A percentile compares a stretch with the other conserved stretches of the same genome.
phyloP scores from a whole-genome alignment of 2,797 vertebrate genomes.

The Momotus momota region DNA sequence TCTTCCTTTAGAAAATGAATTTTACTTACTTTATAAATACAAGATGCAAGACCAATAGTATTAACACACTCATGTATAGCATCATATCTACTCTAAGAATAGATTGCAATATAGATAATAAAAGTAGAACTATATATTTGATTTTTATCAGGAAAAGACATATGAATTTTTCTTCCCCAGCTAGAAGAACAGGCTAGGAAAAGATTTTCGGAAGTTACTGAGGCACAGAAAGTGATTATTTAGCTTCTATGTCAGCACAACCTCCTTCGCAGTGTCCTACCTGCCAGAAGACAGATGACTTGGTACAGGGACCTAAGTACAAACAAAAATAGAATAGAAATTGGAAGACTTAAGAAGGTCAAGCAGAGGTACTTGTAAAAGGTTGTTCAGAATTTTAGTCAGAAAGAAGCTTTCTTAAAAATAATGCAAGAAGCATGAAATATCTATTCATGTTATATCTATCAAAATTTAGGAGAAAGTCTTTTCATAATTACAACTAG shows the following conservation, averaged over 20 bases:
- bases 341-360: conserved; percentile 57
- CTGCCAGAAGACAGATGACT: conserved; percentile 65
- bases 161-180: neutral
- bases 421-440: neutral
- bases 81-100: neutral
- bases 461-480: neutral
- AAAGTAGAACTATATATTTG: neutral
- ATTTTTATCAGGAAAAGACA: conserved; percentile 20
- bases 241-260: conserved; percentile 68
- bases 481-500: neutral
- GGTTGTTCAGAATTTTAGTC: neutral
- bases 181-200: conserved; percentile 11
- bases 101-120: neutral
- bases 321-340: conserved; percentile 65
- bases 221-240: conserved; percentile 65
- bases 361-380: neutral
- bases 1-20: neutral
- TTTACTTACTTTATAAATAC: neutral
- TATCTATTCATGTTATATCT: neutral
- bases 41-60: neutral
- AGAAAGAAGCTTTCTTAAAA: conserved; percentile 5
- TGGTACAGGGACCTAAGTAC: conserved; percentile 17
- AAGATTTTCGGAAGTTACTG: conserved; percentile 58
- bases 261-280: conserved; percentile 34
- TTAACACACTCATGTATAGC: neutral